Evolutionary conservation across 1,140 invertebrate species (phyloP), one percentile per base, ranked within the genome.

Genomic region (Leptopilina boulardi): DNA sequence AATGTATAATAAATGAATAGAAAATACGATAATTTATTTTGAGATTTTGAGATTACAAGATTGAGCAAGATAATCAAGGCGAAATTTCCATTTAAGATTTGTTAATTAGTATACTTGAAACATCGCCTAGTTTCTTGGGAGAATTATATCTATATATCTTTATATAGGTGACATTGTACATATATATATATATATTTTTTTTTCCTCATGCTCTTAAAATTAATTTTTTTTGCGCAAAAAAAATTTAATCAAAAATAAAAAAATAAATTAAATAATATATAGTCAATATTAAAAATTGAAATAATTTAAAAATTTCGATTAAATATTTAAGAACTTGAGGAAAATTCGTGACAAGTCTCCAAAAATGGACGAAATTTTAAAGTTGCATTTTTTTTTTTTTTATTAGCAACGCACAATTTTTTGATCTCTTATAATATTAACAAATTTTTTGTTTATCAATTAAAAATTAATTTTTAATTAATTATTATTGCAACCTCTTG

Each of bases 41-140:
- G 70, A 26, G 56, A 66, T 71, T 59, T 77, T 80, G 75, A 77
- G 72, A 77, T 77, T 76, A 77, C 19, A 71, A 54, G 47, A 71
- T 76, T 66, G 59, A 38, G 70, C 15, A 47, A 30, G 56, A 41
- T 70, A n/a, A 15, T 13, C 42, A 51, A 6, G 34, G 56, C 11
- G 18, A 70, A 77, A 74, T 54, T 34, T 74, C 42, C 54, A 71
- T 79, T 71, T 38, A 71, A 76, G 26, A 30, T 77, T 47, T 71
- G 73, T 78, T 66, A 59, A 72, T 78, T 44, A 21, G 66, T 23
- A 59, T 74, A 78, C 73, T 78, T 71, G 56, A 19, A 70, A 75
- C 73, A 75, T 80, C 77, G 74, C 38, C 76, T 78, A 78, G 77
- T 21, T n/a, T 70, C 42, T 70, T 34, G 34, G 34, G 4, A 38